Evolutionary conservation across 2,888 invertebrate genomes (phyloP).

Genomic region (Eutolmus rufibarbis): DNA sequence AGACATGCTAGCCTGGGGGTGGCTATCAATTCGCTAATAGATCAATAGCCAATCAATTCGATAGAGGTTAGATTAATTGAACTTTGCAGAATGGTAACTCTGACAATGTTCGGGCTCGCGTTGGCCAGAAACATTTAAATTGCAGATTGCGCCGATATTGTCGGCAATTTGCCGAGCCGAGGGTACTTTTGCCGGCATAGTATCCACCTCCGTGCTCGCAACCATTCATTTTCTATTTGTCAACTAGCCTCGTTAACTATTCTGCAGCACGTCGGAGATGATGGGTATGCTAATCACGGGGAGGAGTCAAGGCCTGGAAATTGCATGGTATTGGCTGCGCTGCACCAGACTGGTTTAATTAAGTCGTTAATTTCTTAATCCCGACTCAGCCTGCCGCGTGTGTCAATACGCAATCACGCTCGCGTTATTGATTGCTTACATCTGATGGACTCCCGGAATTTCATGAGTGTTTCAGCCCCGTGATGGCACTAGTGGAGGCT

Average conservation of each 20-base stretch:
- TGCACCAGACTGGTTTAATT: constrained; percentile 29
- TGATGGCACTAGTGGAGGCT: neutral
- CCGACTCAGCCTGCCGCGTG: neutral
- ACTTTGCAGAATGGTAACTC: neutral
- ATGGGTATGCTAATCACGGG: constrained; percentile 21
- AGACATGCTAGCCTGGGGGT: neutral
- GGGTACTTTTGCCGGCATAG: neutral
- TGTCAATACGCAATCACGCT: neutral
- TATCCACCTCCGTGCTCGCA: neutral
- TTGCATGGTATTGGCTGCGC: constrained; percentile 16
- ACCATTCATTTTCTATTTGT: constrained; percentile 14
- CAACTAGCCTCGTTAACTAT: neutral
- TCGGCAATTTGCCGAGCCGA: neutral
- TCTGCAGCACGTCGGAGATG: neutral
- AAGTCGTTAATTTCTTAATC: constrained; percentile 32
- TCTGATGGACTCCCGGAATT: neutral
- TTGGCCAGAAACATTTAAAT: neutral
- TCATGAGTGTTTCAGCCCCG: neutral
- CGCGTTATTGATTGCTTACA: neutral
- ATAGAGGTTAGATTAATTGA: neutral
- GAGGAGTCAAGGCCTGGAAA: constrained; percentile 15
- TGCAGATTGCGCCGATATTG: neutral
- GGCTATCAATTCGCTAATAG: neutral
- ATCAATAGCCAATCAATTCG: neutral
- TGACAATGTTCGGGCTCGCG: neutral